A percentile compares a stretch with the other conserved stretches of the same genome.
phyloP scores from a whole-genome alignment of 1,140 invertebrate species.

The Ectropis grisescens region DNA sequence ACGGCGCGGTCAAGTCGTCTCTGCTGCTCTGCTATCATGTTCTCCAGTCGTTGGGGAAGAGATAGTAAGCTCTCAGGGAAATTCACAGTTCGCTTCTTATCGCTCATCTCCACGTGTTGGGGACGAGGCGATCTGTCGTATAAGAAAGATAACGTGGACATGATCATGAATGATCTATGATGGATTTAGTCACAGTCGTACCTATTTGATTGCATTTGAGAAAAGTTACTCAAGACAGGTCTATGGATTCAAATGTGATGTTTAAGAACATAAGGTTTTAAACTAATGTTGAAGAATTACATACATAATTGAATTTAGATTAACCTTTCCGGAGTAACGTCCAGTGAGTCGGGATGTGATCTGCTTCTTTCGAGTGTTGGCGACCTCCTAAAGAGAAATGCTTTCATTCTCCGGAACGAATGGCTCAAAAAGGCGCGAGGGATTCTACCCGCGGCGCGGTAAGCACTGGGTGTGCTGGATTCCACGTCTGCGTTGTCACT shows the following conservation, averaged over 20 bases:
- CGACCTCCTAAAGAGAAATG: conserved; percentile 21
- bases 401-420: conserved; percentile 36
- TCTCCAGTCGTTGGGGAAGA: conserved; percentile 38
- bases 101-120: conserved; percentile 11
- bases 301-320: no score
- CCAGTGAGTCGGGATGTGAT: conserved; percentile 17
- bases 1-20: conserved; percentile 25
- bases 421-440: conserved; percentile 30
- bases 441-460: conserved; percentile 11
- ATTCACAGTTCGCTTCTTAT: conserved; percentile 41
- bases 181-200: no score
- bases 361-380: conserved; percentile 1
- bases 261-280: no score
- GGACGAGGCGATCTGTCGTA: conserved; percentile 18
- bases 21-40: conserved; percentile 44
- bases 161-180: no score
- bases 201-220: no score
- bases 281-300: no score
- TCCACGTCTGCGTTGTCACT: conserved; percentile 9
- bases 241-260: no score
- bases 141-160: no score
- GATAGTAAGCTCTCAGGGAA: conserved; percentile 40
- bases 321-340: conserved; percentile 22
- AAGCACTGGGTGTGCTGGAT: conserved; percentile 9
- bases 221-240: no score